Evolutionary conservation across 2,797 vertebrate genomes (phyloP).

Genomic region (Karalla daura): DNA sequence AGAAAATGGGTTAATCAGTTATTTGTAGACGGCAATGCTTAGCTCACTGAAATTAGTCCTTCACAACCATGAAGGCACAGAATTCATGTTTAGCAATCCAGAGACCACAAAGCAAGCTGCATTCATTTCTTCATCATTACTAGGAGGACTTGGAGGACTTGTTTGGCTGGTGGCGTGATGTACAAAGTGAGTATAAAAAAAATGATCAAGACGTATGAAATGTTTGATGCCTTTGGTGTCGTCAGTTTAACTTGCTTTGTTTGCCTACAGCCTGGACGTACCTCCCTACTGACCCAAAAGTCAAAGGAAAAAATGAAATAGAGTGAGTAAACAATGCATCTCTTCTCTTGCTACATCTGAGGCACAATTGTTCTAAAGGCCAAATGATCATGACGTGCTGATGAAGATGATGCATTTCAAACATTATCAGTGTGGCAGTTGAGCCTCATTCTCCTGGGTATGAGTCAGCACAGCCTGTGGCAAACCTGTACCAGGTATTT

Average conservation of each 20-base stretch:
- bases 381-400: background rate
- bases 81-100: too few species aligned
- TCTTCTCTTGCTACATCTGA: background rate
- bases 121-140: too few species aligned
- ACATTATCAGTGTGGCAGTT: too few species aligned
- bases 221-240: background rate
- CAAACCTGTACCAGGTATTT: too few species aligned
- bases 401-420: too few species aligned
- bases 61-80: too few species aligned
- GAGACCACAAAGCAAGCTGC: too few species aligned
- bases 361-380: background rate
- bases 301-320: fast-evolving
- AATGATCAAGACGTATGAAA: background rate
- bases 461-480: too few species aligned
- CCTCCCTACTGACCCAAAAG: background rate
- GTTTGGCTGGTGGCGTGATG: constrained; percentile 4
- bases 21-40: too few species aligned
- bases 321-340: constrained; percentile 4
- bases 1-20: too few species aligned
- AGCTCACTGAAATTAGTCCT: too few species aligned
- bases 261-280: constrained; percentile 45
- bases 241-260: background rate
- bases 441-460: too few species aligned
- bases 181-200: constrained; percentile 30
- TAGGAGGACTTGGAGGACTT: background rate